Conservation (phyloP, 2,797 vertebrate species). For the Philypnodon macrostomus region DNA sequence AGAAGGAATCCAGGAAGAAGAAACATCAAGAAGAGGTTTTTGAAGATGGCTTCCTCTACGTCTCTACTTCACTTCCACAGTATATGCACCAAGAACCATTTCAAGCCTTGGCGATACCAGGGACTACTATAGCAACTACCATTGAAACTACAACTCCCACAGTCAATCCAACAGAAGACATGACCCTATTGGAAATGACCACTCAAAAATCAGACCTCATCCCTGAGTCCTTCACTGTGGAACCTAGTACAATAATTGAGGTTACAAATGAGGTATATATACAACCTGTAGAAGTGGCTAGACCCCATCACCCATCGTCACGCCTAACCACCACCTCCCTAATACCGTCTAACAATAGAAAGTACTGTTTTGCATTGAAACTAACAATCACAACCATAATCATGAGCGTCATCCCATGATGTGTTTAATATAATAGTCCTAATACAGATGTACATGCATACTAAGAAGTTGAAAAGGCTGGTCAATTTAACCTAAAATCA, state of each 20-base stretch:
- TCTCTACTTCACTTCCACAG: conserved; percentile 54
- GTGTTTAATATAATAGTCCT: neutral
- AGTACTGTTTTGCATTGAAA: conserved; percentile 46
- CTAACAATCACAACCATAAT: conserved; percentile 60
- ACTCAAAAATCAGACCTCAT: conserved; percentile 60
- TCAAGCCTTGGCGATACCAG: conserved; percentile 35
- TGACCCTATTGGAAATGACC: conserved; percentile 55
- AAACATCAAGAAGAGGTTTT: conserved; percentile 56
- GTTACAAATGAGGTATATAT: conserved; percentile 67
- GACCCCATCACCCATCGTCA: conserved; percentile 16
- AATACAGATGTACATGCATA: conserved; percentile 17
- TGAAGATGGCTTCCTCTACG: conserved; percentile 63
- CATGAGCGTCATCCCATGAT: conserved; percentile 17
- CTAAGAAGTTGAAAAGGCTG: too few relatives aligned
- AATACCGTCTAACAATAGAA: conserved; percentile 57
- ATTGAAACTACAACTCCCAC: conserved; percentile 8
- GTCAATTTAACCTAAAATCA: too few relatives aligned
- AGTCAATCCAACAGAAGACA: conserved; percentile 27
- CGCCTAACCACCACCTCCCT: conserved; percentile 54
- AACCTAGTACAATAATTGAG: conserved; percentile 43
- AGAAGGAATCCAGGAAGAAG: conserved; percentile 64
- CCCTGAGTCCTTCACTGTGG: conserved; percentile 40
- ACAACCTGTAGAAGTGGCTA: conserved; percentile 32
- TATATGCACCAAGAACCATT: conserved; percentile 55
- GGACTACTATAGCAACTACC: conserved; percentile 14